Conservation (phyloP, 2,888 invertebrate species). For the Agonopterix alstromeriana region DNA sequence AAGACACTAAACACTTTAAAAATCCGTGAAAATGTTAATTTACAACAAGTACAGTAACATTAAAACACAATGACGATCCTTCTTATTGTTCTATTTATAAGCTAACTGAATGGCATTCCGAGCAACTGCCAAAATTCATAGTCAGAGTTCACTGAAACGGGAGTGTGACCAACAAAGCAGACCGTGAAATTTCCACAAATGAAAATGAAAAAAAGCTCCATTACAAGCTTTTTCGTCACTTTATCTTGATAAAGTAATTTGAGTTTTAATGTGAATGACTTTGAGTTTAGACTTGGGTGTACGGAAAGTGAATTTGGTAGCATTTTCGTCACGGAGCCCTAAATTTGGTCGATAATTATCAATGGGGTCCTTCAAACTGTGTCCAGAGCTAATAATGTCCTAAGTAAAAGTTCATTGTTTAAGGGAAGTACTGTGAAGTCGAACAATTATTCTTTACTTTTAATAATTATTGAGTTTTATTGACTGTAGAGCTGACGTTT, state of each 20-base stretch:
- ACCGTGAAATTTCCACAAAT: slow-evolving; percentile 51
- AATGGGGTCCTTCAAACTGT: slow-evolving; percentile 20
- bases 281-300: slow-evolving; percentile 8
- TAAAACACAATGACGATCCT: slow-evolving; percentile 1
- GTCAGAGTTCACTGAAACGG: slow-evolving; percentile 43
- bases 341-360: slow-evolving; percentile 30
- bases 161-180: slow-evolving; percentile 43
- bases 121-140: slow-evolving; percentile 12
- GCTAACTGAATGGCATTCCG: slow-evolving; percentile 18
- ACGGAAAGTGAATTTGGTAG: slow-evolving; percentile 4
- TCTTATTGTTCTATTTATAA: slow-evolving; percentile 7
- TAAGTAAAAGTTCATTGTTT: slow-evolving; percentile 9
- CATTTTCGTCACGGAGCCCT: slow-evolving; percentile 25
- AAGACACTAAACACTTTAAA: too few species aligned
- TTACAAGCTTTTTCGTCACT: slow-evolving; percentile 26
- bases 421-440: background rate
- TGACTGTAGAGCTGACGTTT: background rate
- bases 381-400: slow-evolving; percentile 16
- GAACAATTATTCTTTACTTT: slow-evolving; percentile 1
- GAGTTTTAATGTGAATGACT: too few species aligned
- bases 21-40: background rate
- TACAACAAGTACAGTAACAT: background rate
- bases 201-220: slow-evolving; percentile 47
- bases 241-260: background rate
- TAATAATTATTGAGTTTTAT: background rate